Conservation (phyloP, 2,113 vertebrate species). For the Solenodon paradoxus region DNA sequence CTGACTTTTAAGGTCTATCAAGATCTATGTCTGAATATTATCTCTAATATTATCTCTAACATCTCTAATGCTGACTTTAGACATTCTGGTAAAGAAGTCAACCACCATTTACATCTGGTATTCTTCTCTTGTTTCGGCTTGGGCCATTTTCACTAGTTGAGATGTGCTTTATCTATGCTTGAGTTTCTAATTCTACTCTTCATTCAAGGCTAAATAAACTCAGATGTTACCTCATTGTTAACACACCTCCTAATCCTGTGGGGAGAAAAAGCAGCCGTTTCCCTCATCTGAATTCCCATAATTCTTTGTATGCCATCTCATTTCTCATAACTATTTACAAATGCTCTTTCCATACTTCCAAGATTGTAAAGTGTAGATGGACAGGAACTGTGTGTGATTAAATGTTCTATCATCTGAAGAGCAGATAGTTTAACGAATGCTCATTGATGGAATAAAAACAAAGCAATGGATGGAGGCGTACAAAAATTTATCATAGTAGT, state of each 20-base stretch:
- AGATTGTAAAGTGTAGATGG: neutral
- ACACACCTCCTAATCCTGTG: neutral
- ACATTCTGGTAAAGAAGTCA: neutral
- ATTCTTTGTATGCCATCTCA: neutral
- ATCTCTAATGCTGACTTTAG: neutral
- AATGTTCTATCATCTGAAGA: neutral
- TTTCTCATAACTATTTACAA: neutral
- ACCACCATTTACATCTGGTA: neutral
- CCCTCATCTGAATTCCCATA: neutral
- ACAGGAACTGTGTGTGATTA: neutral
- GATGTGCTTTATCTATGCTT: neutral
- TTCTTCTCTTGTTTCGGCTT: accelerated
- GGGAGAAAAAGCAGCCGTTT: neutral
- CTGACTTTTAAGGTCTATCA: neutral
- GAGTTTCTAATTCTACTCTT: neutral
- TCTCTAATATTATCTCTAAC: too few relatives aligned
- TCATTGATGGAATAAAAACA: neutral
- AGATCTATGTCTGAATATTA: neutral
- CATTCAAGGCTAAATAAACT: neutral
- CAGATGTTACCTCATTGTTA: neutral
- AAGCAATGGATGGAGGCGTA: neutral
- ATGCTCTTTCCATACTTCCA: neutral
- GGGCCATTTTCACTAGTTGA: neutral
- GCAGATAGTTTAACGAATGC: neutral
- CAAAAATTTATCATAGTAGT: neutral